These are phyloP conservation scores for Copsychus sechellarum DNA, from an alignment of 2,113 vertebrate species.

Conservation along the genomic window DNA sequence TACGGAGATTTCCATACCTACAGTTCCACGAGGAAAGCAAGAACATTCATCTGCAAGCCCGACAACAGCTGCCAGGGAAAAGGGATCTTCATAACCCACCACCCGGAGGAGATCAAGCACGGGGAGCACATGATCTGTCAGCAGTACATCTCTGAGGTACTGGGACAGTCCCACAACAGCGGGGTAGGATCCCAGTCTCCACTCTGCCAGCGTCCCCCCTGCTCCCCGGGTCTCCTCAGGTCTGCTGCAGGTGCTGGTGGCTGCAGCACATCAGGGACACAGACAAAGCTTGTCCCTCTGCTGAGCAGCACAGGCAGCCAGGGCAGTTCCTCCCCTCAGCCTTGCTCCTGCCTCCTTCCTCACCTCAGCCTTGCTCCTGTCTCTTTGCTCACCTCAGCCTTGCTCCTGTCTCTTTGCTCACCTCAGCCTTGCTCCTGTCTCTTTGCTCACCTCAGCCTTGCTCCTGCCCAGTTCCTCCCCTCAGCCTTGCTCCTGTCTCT, in stretches of 20 bases:
- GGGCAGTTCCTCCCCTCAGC: not conserved
- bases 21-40: conserved; percentile 47
- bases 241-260: not conserved
- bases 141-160: conserved; percentile 80
- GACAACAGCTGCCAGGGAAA: conserved; percentile 77
- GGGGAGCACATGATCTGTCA: conserved; percentile 80
- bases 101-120: conserved; percentile 68
- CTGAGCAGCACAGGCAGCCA: not conserved
- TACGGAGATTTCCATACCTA: conserved; percentile 76
- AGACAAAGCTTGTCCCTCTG: not conserved
- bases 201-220: not conserved
- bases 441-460: not conserved
- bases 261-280: rapidly evolving
- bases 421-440: not conserved
- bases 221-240: not conserved
- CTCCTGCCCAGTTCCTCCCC: not conserved
- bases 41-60: conserved; percentile 78
- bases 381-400: not conserved
- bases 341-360: too few species aligned
- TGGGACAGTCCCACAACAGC: rapidly evolving
- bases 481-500: not conserved
- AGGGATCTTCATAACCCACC: conserved; percentile 79
- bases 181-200: not conserved
- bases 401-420: not conserved
- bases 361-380: too few species aligned